These are phyloP conservation scores for Onychostruthus taczanowskii DNA, from an alignment of 2,113 vertebrate genomes.

Conservation along the genomic window DNA sequence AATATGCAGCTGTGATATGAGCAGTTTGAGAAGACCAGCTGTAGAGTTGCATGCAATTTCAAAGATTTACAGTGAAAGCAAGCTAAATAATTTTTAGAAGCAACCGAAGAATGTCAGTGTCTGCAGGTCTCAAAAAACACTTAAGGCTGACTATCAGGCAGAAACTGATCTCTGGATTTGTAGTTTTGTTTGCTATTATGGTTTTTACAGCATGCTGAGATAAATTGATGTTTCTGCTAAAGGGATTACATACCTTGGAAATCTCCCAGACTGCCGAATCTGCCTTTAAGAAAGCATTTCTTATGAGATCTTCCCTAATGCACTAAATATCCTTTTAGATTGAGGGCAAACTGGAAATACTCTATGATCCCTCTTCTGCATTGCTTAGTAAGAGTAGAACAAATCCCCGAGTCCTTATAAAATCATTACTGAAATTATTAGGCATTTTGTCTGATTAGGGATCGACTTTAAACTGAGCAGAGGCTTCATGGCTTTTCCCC, in stretches of 20 bases:
- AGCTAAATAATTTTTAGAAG: background rate
- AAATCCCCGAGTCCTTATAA: background rate
- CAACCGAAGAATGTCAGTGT: background rate
- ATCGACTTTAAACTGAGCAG: conserved; percentile 4
- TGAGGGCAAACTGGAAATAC: background rate
- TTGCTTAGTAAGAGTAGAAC: background rate
- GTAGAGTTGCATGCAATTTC: background rate
- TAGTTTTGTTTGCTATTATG: conserved; percentile 45
- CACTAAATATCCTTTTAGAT: background rate
- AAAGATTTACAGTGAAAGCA: background rate
- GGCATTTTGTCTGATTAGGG: conserved; percentile 1
- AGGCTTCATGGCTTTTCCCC: conserved; percentile 6
- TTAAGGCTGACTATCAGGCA: background rate
- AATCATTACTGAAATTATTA: conserved; percentile 47
- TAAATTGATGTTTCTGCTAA: conserved; percentile 53
- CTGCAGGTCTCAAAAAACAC: background rate
- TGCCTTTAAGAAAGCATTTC: conserved; percentile 30
- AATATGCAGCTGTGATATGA: background rate
- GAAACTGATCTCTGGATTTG: conserved; percentile 33
- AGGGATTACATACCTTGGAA: conserved; percentile 29
- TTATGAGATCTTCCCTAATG: conserved; percentile 6
- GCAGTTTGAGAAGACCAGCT: background rate
- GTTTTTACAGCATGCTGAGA: conserved; percentile 51
- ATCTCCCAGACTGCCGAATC: background rate
- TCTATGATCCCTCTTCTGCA: background rate